Conservation (phyloP, 2,888 invertebrate species). For the Synanthedon vespiformis region DNA sequence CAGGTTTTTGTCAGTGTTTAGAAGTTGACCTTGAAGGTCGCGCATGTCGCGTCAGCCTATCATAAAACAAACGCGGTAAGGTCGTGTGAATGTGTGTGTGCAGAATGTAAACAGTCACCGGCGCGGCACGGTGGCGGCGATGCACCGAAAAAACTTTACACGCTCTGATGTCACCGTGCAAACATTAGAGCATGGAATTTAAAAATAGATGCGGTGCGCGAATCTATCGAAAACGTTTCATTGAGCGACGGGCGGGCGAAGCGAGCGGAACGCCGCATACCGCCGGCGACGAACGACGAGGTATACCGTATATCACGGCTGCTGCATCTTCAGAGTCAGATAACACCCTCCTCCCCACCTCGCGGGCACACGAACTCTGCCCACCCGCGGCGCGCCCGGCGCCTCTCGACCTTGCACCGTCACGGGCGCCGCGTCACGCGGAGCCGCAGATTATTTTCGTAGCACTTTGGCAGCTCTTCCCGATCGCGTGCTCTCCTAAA, state of each 20-base stretch:
- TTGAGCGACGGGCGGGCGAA: constrained; percentile 65
- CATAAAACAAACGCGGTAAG: constrained; percentile 33
- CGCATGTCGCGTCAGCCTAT: constrained; percentile 33
- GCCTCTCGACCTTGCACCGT: constrained; percentile 55
- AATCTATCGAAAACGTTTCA: constrained; percentile 52
- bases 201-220: constrained; percentile 59
- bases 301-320: constrained; percentile 17
- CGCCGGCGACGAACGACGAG: constrained; percentile 60
- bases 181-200: constrained; percentile 57
- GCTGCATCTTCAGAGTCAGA: neutral
- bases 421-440: constrained; percentile 52
- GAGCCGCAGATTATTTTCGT: constrained; percentile 65
- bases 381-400: constrained; percentile 10
- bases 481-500: constrained; percentile 30
- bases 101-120: constrained; percentile 58
- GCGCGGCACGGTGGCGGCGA: constrained; percentile 12
- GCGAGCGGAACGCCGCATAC: constrained; percentile 63
- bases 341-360: neutral
- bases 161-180: constrained; percentile 64
- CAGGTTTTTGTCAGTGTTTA: constrained; percentile 12
- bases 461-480: constrained; percentile 55
- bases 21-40: constrained; percentile 25
- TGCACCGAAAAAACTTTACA: constrained; percentile 55
- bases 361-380: neutral
- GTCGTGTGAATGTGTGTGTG: constrained; percentile 25